Percentiles rank a stretch among this genome's conserved stretches.
Evolutionary conservation across 2,797 vertebrate species (phyloP).

Genomic region (Pyrocephalus nanus): DNA sequence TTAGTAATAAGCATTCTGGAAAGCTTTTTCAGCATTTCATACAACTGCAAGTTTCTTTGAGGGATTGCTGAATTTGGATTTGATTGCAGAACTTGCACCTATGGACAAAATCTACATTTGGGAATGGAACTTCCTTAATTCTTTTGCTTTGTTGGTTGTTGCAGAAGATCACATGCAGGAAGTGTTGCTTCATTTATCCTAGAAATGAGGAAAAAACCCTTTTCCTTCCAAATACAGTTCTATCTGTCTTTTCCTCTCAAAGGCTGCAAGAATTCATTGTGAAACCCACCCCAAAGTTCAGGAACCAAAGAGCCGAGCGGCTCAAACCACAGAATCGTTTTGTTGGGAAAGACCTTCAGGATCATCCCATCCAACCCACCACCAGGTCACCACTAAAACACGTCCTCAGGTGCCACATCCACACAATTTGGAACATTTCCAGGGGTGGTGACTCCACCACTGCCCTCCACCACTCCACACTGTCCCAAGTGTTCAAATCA

Average conservation of each 20-base stretch:
- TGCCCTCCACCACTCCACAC: too few relatives aligned
- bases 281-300: neutral
- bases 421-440: fast-evolving
- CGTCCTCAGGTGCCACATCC: neutral
- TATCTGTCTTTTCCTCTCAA: neutral
- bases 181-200: neutral
- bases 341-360: neutral
- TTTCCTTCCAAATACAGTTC: neutral
- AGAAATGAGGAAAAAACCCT: neutral
- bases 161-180: neutral
- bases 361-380: fast-evolving
- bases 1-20: neutral
- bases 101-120: neutral
- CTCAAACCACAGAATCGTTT: fast-evolving
- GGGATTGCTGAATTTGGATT: neutral
- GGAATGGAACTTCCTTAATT: neutral
- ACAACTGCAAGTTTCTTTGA: neutral
- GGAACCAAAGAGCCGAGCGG: neutral
- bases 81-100: neutral
- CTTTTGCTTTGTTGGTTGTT: neutral
- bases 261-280: neutral
- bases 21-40: neutral
- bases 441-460: neutral
- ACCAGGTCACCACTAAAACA: neutral
- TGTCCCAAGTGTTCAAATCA: neutral